Base-by-base conservation (phyloP, 1,140 invertebrate species). In the Bombus pyrosoma region DNA sequence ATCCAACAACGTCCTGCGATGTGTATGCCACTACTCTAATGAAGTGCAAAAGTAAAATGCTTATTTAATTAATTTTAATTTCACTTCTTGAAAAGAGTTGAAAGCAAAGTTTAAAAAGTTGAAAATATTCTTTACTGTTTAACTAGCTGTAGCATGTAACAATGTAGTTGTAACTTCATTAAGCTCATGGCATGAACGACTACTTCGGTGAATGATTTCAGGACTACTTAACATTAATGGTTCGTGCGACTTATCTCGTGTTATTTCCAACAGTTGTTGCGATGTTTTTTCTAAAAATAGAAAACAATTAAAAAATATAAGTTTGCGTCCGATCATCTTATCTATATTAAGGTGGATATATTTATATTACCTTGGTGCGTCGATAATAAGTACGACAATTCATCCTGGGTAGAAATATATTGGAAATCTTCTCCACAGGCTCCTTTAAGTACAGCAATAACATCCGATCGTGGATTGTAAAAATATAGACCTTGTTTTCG, bases 401-500 rank as follows among this genome's bases (percentile, higher is more conserved):
- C 95, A 68, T 96, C 96, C 71, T 95, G 93, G 12, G 95, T 95
- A 9, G 94, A 95, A 86, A 96, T 95, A 81, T 96, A 94, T 59
- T 96, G 95, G 88, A 96, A 96, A 86, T 96, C 96, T 66, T 96
- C 96, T 15, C 95, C 94, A 62, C 96, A 96, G 37, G 96, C 96
- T 13, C 96, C 96, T 91, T 95, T 95, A 41, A 96, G 94, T 22
- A 97, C 95, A 0, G 95, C 92, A 32, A 96, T 92, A 32, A 97
- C 96, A 32, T 96, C 96, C 6, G 95, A 93, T 39, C 95, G 93
- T 22, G 96, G 95, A 91, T 96, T 96, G 68, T 96, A 96, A 91
- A 97, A 96, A 81, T 96, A 96, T n/a, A 96, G 86, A 32, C 93
- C 95, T 88, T 98, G 97, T 69, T 97, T 97, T 18, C 97, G 96